Evolutionary conservation across 2,113 vertebrate species (phyloP).

Genomic region (Halichoerus grypus): DNA sequence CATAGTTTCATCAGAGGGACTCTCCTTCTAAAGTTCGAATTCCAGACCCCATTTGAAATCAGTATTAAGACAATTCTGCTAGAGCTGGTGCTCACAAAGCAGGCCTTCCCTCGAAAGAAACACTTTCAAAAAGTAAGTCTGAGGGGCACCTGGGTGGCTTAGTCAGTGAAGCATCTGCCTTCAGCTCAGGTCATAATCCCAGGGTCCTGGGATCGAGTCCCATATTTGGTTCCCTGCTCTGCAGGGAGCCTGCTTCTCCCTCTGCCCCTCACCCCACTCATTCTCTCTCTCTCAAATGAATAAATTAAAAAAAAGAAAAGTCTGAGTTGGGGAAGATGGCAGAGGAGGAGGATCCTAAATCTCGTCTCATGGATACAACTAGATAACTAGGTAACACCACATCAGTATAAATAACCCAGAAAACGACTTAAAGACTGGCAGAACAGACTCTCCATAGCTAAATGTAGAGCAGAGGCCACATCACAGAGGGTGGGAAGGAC

Average conservation of each 20-base stretch:
- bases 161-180: too few species aligned
- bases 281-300: too few species aligned
- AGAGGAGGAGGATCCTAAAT: not conserved
- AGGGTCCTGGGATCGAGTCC: too few species aligned
- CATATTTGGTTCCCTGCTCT: too few species aligned
- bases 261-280: too few species aligned
- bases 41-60: not conserved
- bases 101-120: not conserved
- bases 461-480: not conserved
- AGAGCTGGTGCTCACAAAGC: not conserved
- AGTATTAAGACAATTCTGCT: not conserved
- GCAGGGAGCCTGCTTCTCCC: too few species aligned
- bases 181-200: too few species aligned
- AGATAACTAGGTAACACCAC: not conserved
- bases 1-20: not conserved
- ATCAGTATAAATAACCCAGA: not conserved
- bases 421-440: not conserved
- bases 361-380: not conserved
- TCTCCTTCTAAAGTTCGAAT: not conserved
- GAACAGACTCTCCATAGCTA: not conserved
- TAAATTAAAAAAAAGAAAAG: not conserved
- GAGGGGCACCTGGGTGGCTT: too few species aligned
- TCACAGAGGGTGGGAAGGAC: not conserved
- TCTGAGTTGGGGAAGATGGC: not conserved
- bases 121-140: not conserved